Base-by-base conservation (phyloP, 2,113 vertebrate genomes). In the Oenanthe melanoleuca region DNA sequence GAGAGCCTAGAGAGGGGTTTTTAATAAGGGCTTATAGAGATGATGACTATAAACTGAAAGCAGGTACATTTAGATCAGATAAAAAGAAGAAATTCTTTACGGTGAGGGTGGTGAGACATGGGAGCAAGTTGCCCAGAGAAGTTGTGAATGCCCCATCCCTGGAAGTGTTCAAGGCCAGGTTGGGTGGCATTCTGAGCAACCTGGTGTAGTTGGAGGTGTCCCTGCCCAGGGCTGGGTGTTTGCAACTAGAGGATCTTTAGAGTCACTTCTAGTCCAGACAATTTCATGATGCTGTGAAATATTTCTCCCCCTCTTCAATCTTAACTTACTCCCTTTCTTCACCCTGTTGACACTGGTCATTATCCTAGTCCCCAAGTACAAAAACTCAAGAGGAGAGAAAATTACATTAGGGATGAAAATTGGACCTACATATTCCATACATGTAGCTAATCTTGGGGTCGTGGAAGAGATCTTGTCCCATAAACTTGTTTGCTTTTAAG, bases 391-490 rank as follows among this genome's bases (percentile, higher is more conserved):
- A 65, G 44, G 33, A 93, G 33, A 69, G 29, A 33, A 89, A 52
- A 29, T 53, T 3, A 29, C 7, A 1, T 33, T 42, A 18, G 11
- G 10, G 16, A 8, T 80, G 50, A 65, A 80, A 69, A 66, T 9
- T 26, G 21, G 33, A 77, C 50, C 8, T 44, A 11, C 2, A 2
- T 1, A 2, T 45, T 95, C 34, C n/a, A 5, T 42, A 6, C 0
- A 0, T 26, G 5, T 55, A 50, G 31, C 53, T 14, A 23, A 2
- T 38, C 12, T 19, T 1, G 4, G 17, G 6, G 6, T 72, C 4
- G 0, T 52, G 34, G 65, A 52, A 86, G 2, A 15, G 17, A 47
- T 71, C 57, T 56, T 55, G 20, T 61, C 22, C 44, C 20, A 15
- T 38, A 73, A 83, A 11, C 17, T 17, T 57, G 2, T 50, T 89